Evolutionary conservation across 2,113 vertebrate species (phyloP).

Genomic region (Bufo gargarizans): DNA sequence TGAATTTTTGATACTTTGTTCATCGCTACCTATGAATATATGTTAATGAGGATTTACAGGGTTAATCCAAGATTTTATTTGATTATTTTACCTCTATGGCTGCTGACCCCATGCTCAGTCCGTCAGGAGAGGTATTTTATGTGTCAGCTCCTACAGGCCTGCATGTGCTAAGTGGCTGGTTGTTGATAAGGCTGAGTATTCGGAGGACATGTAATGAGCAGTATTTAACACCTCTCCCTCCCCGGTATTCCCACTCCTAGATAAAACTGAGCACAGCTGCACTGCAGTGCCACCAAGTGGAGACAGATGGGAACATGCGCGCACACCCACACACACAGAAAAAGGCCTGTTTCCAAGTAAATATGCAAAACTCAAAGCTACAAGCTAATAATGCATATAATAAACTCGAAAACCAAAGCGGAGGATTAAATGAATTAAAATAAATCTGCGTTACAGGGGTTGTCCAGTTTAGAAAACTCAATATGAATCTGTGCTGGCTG

Average conservation of each 20-base stretch:
- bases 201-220: constrained; percentile 48
- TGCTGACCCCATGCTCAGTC: background rate
- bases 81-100: background rate
- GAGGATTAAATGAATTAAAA: no score
- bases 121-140: background rate
- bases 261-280: background rate
- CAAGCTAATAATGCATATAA: background rate
- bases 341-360: background rate
- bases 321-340: background rate
- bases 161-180: constrained; percentile 6
- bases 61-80: background rate
- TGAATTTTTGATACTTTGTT: no score
- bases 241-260: background rate
- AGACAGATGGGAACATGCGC: background rate
- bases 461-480: no score
- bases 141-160: constrained; percentile 3
- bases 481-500: no score
- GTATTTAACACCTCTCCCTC: constrained; percentile 50
- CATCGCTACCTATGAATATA: no score
- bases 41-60: no score
- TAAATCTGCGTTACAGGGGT: no score
- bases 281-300: constrained; percentile 24
- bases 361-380: background rate
- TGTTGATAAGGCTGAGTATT: constrained; percentile 36
- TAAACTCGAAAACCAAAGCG: no score